Percentiles rank a stretch among this genome's conserved stretches.
Evolutionary conservation across 2,888 invertebrate genomes (phyloP).

Genomic region (Leptogaster cylindrica): DNA sequence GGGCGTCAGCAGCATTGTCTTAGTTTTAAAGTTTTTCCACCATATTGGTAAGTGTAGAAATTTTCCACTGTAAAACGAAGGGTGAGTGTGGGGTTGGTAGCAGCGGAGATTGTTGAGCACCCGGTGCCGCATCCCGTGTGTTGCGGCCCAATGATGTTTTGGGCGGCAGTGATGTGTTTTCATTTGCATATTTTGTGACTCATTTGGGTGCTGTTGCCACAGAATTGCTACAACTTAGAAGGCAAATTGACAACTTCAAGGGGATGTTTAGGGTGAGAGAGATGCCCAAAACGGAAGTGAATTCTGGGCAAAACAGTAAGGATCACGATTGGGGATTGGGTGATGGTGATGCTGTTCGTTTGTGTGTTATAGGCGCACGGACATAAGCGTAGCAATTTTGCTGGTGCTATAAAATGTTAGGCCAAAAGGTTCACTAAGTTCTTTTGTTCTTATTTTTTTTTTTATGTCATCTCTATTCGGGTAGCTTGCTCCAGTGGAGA

Average conservation of each 20-base stretch:
- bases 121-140: conserved; percentile 17
- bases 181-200: conserved; percentile 48
- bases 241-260: conserved; percentile 46
- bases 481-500: conserved; percentile 32
- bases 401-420: conserved; percentile 37
- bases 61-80: no score
- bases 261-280: conserved; percentile 24
- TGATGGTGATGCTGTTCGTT: no score
- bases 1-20: conserved; percentile 30
- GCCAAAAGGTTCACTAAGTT: conserved; percentile 36
- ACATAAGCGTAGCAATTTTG: conserved; percentile 36
- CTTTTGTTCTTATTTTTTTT: no score
- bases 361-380: no score
- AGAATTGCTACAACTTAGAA: conserved; percentile 46
- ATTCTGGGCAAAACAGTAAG: neutral
- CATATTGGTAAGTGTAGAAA: conserved; percentile 26
- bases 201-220: conserved; percentile 48
- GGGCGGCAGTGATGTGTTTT: conserved; percentile 37
- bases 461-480: conserved; percentile 22
- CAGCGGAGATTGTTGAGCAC: conserved; percentile 8
- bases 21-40: conserved; percentile 31
- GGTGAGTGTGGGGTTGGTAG: conserved; percentile 13
- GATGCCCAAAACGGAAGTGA: no score
- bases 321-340: no score
- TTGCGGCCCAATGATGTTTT: neutral